phyloP scores from a whole-genome alignment of 1,140 invertebrate species.

The Harpegnathos saltator region DNA sequence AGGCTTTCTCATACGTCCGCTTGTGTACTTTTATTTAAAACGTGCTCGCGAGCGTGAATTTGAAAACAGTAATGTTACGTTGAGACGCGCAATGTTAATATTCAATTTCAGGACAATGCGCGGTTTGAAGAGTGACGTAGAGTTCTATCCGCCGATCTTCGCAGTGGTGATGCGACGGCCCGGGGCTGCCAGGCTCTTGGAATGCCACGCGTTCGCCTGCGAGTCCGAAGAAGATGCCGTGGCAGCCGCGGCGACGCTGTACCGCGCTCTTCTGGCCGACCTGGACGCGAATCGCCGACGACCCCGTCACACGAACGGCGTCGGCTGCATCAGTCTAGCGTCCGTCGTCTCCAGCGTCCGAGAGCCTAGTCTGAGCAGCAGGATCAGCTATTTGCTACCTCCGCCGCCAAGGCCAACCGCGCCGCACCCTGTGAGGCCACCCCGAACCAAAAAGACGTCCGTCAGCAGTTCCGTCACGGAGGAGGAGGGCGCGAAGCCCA shows the following conservation, averaged over 20 bases:
- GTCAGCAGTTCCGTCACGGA: slow-evolving; percentile 76
- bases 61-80: neutral
- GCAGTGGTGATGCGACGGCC: slow-evolving; percentile 95
- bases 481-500: slow-evolving; percentile 67
- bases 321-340: slow-evolving; percentile 89
- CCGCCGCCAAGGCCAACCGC: slow-evolving; percentile 45
- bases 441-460: slow-evolving; percentile 82
- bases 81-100: neutral
- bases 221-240: slow-evolving; percentile 95
- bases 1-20: too few relatives aligned
- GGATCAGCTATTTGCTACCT: slow-evolving; percentile 68
- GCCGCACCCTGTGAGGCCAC: slow-evolving; percentile 81
- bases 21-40: too few relatives aligned
- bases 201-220: slow-evolving; percentile 97
- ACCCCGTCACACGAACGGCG: slow-evolving; percentile 89
- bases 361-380: slow-evolving; percentile 80
- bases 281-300: slow-evolving; percentile 88
- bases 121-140: slow-evolving; percentile 80
- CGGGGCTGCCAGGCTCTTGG: slow-evolving; percentile 91
- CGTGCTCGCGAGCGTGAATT: neutral
- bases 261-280: slow-evolving; percentile 93
- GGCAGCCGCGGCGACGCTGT: slow-evolving; percentile 95
- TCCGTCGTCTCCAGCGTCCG: slow-evolving; percentile 84
- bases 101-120: slow-evolving; percentile 78
- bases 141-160: slow-evolving; percentile 93